These are phyloP conservation scores for Lucilia cuprina DNA, from an alignment of 1,140 invertebrate genomes.

Conservation along the genomic window DNA sequence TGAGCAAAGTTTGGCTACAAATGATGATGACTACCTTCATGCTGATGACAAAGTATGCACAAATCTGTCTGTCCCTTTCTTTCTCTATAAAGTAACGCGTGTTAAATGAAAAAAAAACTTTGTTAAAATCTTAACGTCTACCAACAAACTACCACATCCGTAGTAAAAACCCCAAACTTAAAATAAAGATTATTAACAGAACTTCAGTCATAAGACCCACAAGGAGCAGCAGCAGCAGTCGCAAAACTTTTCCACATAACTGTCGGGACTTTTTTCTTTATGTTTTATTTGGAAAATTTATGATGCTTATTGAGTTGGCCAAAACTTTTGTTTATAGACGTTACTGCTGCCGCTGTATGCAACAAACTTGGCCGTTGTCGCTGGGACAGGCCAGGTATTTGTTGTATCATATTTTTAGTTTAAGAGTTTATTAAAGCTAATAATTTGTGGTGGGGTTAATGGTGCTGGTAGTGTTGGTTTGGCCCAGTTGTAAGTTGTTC, in stretches of 20 bases:
- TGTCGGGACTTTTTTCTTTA: not conserved
- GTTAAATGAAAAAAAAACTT: not conserved
- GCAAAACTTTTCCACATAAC: not conserved
- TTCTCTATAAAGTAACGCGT: not conserved
- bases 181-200: not conserved
- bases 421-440: constrained; percentile 8
- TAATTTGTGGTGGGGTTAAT: not conserved
- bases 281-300: not conserved
- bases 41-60: not conserved
- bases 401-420: not conserved
- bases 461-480: constrained; percentile 6
- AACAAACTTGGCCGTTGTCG: not conserved
- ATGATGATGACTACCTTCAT: not conserved
- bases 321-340: not conserved
- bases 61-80: not conserved
- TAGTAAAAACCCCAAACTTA: too few relatives aligned
- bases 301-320: not conserved
- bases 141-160: not conserved
- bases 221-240: not conserved
- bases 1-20: not conserved
- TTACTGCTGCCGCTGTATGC: too few relatives aligned
- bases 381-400: not conserved
- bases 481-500: constrained; percentile 1
- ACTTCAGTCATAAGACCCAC: not conserved
- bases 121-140: not conserved